Conservation (phyloP, 2,888 invertebrate species). For the Dryococelus australis region DNA sequence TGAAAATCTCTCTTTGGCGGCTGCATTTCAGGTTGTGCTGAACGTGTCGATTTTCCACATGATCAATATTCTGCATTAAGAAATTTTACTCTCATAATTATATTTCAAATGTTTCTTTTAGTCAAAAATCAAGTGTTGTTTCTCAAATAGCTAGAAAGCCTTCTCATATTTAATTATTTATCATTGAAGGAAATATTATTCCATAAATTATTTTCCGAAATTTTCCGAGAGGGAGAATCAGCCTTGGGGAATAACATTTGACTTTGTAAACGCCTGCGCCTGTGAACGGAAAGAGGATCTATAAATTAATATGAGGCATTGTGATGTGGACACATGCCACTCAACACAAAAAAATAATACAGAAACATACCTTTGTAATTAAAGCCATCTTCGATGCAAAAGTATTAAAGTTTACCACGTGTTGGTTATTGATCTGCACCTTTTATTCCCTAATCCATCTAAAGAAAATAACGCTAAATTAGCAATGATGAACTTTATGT, state of each 20-base stretch:
- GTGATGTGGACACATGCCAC: background rate
- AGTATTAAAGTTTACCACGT: background rate
- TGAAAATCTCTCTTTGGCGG: background rate
- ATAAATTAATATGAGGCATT: background rate
- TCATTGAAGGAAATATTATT: background rate
- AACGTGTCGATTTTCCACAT: background rate
- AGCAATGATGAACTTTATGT: too few relatives aligned
- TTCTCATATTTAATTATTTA: background rate
- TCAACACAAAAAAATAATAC: background rate
- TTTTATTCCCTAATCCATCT: background rate
- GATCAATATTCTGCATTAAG: background rate
- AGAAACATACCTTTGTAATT: background rate
- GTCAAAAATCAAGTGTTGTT: background rate
- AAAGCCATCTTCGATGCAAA: slow-evolving; percentile 2
- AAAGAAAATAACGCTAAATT: too few relatives aligned
- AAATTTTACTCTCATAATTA: background rate
- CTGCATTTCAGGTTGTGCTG: background rate
- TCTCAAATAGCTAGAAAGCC: background rate
- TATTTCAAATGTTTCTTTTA: background rate
- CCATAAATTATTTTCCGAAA: background rate
- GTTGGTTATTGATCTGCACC: background rate
- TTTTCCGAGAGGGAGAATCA: background rate
- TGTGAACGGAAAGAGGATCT: background rate
- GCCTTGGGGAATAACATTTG: background rate
- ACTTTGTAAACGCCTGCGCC: background rate